Evolutionary conservation across 2,888 invertebrate species (phyloP).

Genomic region (Matsumyia berberina): DNA sequence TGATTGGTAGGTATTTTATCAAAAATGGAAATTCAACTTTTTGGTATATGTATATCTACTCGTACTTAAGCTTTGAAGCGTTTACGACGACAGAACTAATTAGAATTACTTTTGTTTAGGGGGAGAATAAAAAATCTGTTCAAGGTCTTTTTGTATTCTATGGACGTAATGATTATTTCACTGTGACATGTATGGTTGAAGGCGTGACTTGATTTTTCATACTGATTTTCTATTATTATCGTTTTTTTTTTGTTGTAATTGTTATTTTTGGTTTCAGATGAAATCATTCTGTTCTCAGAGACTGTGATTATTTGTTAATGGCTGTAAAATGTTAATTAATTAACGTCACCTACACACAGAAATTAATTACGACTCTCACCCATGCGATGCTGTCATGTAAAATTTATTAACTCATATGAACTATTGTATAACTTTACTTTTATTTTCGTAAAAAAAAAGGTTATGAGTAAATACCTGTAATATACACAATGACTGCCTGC

Average conservation of each 20-base stretch:
- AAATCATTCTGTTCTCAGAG: constrained; percentile 8
- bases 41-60: background rate
- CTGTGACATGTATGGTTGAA: constrained; percentile 13
- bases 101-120: background rate
- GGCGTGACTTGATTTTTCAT: constrained; percentile 29
- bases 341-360: background rate
- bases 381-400: background rate
- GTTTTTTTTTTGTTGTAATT: background rate
- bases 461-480: no score
- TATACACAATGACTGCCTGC: no score
- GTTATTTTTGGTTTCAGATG: background rate
- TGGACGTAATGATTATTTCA: constrained; percentile 16
- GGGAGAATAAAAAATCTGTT: background rate
- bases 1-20: constrained; percentile 25
- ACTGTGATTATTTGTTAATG: constrained; percentile 1
- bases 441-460: no score
- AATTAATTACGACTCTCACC: background rate
- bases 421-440: no score
- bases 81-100: constrained; percentile 3
- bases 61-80: background rate
- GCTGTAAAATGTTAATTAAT: constrained; percentile 4
- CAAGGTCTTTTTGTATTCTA: constrained; percentile 14
- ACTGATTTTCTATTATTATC: constrained; percentile 2
- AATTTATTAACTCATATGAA: background rate
- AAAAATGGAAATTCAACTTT: constrained; percentile 35